Evolutionary conservation across 1,140 invertebrate genomes (phyloP).

Genomic region (Leucophenga varia): DNA sequence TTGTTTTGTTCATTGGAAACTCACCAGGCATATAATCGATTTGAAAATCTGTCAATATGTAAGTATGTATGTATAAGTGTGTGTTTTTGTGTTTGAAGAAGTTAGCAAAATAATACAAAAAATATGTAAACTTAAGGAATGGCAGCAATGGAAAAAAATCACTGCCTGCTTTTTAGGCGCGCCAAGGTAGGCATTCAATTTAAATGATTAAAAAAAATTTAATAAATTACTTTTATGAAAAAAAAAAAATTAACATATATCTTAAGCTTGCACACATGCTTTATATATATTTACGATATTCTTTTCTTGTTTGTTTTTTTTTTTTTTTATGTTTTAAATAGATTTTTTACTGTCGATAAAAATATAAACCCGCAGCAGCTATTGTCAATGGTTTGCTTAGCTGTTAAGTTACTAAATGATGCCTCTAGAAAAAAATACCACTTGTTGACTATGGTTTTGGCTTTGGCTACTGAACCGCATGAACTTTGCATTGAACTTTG

Average conservation of each 20-base stretch:
- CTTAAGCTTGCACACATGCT: too few species aligned
- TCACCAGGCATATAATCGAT: constrained; percentile 50
- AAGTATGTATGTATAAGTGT: too few species aligned
- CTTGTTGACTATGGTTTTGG: constrained; percentile 37
- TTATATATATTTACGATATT: constrained; percentile 15
- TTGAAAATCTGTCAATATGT: too few species aligned
- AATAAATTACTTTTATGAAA: too few species aligned
- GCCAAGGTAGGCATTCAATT: constrained; percentile 11
- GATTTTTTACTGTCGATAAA: constrained; percentile 12
- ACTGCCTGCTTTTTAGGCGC: constrained; percentile 21
- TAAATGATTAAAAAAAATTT: too few species aligned
- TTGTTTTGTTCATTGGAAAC: constrained; percentile 42
- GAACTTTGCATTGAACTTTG: constrained; percentile 31
- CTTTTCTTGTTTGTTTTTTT: background rate
- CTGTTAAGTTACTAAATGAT: too few species aligned
- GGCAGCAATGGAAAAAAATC: constrained; percentile 6
- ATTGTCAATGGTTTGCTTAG: too few species aligned
- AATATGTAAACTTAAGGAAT: constrained; percentile 3
- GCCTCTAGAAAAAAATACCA: constrained; percentile 24
- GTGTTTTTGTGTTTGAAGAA: constrained; percentile 46
- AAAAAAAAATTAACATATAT: too few species aligned
- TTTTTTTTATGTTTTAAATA: background rate
- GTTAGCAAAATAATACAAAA: background rate
- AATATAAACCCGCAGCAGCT: background rate
- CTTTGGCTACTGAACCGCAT: constrained; percentile 39